Conservation (phyloP, 2,888 invertebrate species). For the Hirtodrosophila histrioides region DNA sequence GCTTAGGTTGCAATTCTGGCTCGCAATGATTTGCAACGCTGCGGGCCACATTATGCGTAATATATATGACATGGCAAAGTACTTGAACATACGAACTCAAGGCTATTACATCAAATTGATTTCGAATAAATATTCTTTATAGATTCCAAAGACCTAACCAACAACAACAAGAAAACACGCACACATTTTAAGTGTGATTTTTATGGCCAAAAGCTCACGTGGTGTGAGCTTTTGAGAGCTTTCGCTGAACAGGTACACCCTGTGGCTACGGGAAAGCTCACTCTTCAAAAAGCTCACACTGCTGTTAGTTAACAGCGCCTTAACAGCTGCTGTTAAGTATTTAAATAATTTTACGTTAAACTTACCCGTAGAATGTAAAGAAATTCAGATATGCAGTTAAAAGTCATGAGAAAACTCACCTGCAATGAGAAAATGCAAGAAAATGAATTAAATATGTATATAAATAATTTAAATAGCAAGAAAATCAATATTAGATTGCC, state of each 20-base stretch:
- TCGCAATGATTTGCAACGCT: constrained; percentile 38
- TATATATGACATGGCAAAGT: constrained; percentile 22
- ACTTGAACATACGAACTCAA: background rate
- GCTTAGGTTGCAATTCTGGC: constrained; percentile 50
- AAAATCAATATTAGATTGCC: background rate
- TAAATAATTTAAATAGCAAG: background rate
- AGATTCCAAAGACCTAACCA: background rate
- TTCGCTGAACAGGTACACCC: constrained; percentile 16
- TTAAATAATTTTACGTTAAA: constrained; percentile 33
- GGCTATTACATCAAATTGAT: constrained; percentile 33
- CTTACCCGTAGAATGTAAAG: constrained; percentile 32
- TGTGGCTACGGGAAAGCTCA: constrained; percentile 28
- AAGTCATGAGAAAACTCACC: constrained; percentile 60
- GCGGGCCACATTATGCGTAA: constrained; percentile 36
- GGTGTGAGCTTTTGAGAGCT: constrained; percentile 19
- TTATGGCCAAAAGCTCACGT: constrained; percentile 13
- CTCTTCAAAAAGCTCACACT: constrained; percentile 14
- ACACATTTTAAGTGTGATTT: constrained; percentile 3
- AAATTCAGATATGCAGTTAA: constrained; percentile 3
- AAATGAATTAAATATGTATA: background rate
- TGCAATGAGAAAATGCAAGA: constrained; percentile 50
- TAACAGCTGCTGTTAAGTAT: constrained; percentile 43
- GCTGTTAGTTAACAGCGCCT: constrained; percentile 41
- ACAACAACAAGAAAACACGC: too few relatives aligned
- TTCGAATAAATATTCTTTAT: constrained; percentile 12